These are phyloP conservation scores for Micropoecilia bifurca DNA, from an alignment of 2,797 vertebrate genomes.

Conservation along the genomic window DNA sequence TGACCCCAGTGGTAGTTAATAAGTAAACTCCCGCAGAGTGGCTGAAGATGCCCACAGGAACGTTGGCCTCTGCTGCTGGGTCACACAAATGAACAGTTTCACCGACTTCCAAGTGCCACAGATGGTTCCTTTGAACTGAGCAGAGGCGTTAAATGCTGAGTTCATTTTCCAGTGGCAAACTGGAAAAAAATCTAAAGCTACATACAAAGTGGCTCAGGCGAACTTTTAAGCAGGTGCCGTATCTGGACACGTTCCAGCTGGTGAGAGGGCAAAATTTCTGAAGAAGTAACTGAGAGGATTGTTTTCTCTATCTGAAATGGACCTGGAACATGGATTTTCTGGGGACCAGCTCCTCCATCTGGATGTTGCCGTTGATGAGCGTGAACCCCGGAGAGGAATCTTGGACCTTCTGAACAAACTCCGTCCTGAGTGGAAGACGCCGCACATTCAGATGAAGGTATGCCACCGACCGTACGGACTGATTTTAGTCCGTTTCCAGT, in stretches of 20 bases:
- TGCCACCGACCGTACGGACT: constrained; percentile 28
- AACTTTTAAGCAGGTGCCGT: background rate
- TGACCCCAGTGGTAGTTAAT: constrained; percentile 65
- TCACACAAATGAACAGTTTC: constrained; percentile 36
- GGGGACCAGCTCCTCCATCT: constrained; percentile 62
- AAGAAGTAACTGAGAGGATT: background rate
- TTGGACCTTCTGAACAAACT: constrained; percentile 70
- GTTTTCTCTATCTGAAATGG: constrained; percentile 55
- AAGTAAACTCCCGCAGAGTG: constrained; percentile 62
- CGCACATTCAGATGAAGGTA: constrained; percentile 80
- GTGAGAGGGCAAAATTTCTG: background rate
- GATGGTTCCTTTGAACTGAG: background rate
- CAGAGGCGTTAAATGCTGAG: background rate
- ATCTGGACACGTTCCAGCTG: background rate
- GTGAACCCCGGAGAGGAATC: constrained; percentile 62
- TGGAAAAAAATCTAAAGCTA: background rate
- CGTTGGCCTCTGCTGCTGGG: constrained; percentile 74
- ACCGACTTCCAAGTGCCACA: constrained; percentile 10
- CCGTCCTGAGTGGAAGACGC: constrained; percentile 74
- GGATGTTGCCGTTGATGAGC: constrained; percentile 66
- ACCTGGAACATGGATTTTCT: constrained; percentile 6
- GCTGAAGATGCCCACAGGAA: constrained; percentile 65
- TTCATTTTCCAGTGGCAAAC: background rate
- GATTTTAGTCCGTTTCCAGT: background rate
- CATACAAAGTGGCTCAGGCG: background rate